phyloP scores from a whole-genome alignment of 30 jellyfish, hydroid and myxozoan genomes.

The Cassiopea andromeda region DNA sequence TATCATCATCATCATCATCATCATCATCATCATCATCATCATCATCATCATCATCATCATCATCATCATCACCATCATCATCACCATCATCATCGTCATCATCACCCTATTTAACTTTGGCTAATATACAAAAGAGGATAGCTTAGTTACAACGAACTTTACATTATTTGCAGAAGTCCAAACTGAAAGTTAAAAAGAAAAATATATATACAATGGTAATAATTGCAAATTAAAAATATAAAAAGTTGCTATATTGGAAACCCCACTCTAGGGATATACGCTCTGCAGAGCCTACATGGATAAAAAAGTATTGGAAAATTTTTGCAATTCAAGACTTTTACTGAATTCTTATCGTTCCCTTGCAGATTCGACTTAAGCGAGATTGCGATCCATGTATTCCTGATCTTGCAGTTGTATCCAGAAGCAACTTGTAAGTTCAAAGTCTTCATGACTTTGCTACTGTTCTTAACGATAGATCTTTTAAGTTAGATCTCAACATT shows the following conservation, averaged over 20 bases:
- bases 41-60: neutral
- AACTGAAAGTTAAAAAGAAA: no score
- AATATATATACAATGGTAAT: no score
- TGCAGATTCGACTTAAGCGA: constrained; percentile 75
- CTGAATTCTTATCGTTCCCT: neutral
- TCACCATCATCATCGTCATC: neutral
- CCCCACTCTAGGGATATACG: no score
- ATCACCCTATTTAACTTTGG: neutral
- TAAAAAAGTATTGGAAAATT: no score
- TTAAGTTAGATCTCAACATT: no score
- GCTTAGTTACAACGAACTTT: no score
- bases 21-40: neutral
- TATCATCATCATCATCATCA: neutral
- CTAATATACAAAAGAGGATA: no score
- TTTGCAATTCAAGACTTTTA: neutral
- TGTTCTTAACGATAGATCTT: neutral
- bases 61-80: neutral
- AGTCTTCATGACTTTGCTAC: neutral
- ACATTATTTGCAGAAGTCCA: no score
- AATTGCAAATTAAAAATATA: no score
- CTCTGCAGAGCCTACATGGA: no score
- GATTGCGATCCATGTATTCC: constrained; percentile 92
- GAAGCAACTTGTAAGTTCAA: constrained; percentile 55
- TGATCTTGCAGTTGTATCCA: constrained; percentile 52
- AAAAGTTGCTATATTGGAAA: no score